Conservation (phyloP, 2,113 vertebrate genomes). For the Rutilus rutilus region DNA sequence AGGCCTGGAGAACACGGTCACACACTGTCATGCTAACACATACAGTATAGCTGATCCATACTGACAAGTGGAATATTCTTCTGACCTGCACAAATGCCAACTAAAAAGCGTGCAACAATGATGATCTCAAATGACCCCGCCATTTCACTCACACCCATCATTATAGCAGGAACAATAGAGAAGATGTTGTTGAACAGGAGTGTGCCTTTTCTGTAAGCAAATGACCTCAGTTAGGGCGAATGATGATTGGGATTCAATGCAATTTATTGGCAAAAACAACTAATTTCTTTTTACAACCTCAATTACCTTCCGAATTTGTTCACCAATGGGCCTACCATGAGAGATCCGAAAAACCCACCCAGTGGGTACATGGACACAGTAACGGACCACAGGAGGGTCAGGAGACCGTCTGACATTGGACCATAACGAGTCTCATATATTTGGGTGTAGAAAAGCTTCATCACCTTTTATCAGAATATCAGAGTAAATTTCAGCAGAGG, state of each 20-base stretch:
- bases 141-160: constrained; percentile 87
- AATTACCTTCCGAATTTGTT: constrained; percentile 86
- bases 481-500: not conserved
- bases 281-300: no score
- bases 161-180: constrained; percentile 85
- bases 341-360: constrained; percentile 88
- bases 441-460: constrained; percentile 85
- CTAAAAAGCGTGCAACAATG: constrained; percentile 82
- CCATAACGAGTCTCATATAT: constrained; percentile 73
- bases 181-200: constrained; percentile 95
- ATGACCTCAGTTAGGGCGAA: not conserved
- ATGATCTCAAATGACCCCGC: constrained; percentile 87
- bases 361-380: constrained; percentile 93
- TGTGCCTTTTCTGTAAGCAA: constrained; percentile 84
- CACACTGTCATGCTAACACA: not conserved
- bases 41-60: not conserved
- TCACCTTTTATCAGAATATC: constrained; percentile 73
- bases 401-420: constrained; percentile 57
- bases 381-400: constrained; percentile 88
- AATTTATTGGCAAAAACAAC: not conserved
- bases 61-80: not conserved
- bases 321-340: constrained; percentile 88
- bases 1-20: constrained; percentile 76
- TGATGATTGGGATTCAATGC: not conserved
- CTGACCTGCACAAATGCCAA: constrained; percentile 93